These are phyloP conservation scores for Pelusios castaneus DNA, from an alignment of 2,113 vertebrate genomes.

Conservation along the genomic window DNA sequence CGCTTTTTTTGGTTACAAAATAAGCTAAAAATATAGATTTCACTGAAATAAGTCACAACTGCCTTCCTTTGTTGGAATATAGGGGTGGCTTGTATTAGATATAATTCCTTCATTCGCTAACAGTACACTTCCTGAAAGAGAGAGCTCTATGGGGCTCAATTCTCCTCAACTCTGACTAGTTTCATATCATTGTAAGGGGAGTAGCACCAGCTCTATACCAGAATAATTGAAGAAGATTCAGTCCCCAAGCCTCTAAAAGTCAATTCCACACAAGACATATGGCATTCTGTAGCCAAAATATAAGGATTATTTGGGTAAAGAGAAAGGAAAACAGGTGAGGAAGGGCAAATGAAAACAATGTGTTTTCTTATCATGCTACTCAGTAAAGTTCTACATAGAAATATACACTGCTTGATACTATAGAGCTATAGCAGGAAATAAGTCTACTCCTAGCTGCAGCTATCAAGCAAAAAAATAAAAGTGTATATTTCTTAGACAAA, in stretches of 20 bases:
- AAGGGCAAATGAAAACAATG: neutral
- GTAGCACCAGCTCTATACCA: neutral
- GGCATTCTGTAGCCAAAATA: neutral
- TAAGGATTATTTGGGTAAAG: neutral
- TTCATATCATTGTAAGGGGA: neutral
- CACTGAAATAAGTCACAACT: neutral
- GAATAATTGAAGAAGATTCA: neutral
- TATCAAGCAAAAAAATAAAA: neutral
- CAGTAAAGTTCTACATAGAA: neutral
- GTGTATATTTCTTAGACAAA: neutral
- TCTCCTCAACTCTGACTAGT: neutral
- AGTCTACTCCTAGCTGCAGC: neutral
- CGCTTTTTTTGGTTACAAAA: neutral
- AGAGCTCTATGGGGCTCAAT: neutral
- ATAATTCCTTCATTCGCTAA: neutral
- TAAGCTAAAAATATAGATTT: neutral
- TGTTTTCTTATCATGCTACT: neutral
- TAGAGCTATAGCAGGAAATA: neutral
- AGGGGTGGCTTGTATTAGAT: neutral
- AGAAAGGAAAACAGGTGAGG: neutral
- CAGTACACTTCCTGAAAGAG: neutral
- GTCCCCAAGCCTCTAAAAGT: neutral
- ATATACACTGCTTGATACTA: neutral
- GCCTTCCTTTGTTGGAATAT: neutral
- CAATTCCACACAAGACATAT: neutral